Evolutionary conservation across 1,140 invertebrate genomes (phyloP).

Genomic region (Solenopsis fugax): DNA sequence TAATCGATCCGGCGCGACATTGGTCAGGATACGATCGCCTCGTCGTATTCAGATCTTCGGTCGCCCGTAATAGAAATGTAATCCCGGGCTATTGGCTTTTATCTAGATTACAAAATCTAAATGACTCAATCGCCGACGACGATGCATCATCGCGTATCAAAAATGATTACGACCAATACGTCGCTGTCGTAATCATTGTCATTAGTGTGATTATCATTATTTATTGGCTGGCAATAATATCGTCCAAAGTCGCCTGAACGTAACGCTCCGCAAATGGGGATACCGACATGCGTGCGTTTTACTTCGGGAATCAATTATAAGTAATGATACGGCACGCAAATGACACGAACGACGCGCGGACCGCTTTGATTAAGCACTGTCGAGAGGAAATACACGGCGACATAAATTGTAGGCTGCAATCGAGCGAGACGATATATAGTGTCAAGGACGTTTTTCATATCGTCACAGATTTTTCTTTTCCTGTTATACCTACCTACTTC

Average conservation of each 20-base stretch:
- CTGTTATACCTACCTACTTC: conserved; percentile 24
- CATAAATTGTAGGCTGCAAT: conserved; percentile 47
- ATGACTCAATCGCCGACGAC: conserved; percentile 52
- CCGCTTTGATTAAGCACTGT: conserved; percentile 64
- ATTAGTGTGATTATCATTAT: conserved; percentile 65
- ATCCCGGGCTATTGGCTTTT: conserved; percentile 69
- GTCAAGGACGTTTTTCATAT: conserved; percentile 50
- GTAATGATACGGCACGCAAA: conserved; percentile 71
- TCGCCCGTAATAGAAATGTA: conserved; percentile 76
- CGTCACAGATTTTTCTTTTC: background rate
- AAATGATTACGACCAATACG: conserved; percentile 49
- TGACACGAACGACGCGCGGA: conserved; percentile 65
- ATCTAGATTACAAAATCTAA: conserved; percentile 79
- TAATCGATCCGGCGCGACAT: conserved; percentile 59
- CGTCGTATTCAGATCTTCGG: conserved; percentile 23
- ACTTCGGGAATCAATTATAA: conserved; percentile 70
- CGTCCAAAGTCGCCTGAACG: conserved; percentile 39
- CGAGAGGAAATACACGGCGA: conserved; percentile 50
- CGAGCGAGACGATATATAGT: conserved; percentile 26
- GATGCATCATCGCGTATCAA: conserved; percentile 48
- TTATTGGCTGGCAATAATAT: conserved; percentile 59
- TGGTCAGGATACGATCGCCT: conserved; percentile 27
- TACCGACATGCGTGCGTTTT: conserved; percentile 58
- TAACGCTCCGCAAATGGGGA: conserved; percentile 39
- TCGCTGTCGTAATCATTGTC: conserved; percentile 50